Evolutionary conservation across 2,113 vertebrate genomes (phyloP), one percentile per base, ranked within the genome.

Genomic region (Ploceus nigricollis): DNA sequence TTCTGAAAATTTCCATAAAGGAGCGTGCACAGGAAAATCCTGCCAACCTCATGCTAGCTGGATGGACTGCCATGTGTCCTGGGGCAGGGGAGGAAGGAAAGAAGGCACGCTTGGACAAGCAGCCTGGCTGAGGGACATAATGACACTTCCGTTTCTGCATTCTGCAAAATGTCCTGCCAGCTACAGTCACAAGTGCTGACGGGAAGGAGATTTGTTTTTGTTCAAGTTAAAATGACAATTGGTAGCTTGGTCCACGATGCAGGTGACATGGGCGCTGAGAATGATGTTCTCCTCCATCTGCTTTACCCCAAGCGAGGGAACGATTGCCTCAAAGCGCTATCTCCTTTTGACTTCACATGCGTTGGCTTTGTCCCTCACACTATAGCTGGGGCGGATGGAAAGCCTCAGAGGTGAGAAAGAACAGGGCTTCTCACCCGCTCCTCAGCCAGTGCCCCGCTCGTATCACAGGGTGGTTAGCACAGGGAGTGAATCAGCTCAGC

Each of bases 41-140:
- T 91, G 87, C 78, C 92, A 93, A 86, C 47, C 81, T 44, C 37
- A 9, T 6, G 27, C 60, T 73, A 61, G n/a, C 54, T 89, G 86
- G 50, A 54, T 83, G 50, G 53, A 42, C 50, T 93, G 95, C 91
- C 88, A 94, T 90, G 93, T 51, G 65, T 87, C 77, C 94, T 95
- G 94, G 89, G 91, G 89, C 82, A 87, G 57, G 40, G 84, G 56
- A 95, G 94, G 87, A 95, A 89, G 92, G 76, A 95, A 95, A 88
- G 68, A 95, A 80, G 58, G 72, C 45, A 48, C 1, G 23, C 84
- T 89, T 94, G 92, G 83, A 87, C 79, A 87, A 79, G 83, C 12
- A 23, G 76, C 51, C 90, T 94, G 88, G 93, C 92, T 78, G 51
- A 82, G 84, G 40, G 54, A 95, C 75, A 92, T 51, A 68, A 84